Conservation (phyloP, 1,140 invertebrate genomes). For the Drosophila auraria region DNA sequence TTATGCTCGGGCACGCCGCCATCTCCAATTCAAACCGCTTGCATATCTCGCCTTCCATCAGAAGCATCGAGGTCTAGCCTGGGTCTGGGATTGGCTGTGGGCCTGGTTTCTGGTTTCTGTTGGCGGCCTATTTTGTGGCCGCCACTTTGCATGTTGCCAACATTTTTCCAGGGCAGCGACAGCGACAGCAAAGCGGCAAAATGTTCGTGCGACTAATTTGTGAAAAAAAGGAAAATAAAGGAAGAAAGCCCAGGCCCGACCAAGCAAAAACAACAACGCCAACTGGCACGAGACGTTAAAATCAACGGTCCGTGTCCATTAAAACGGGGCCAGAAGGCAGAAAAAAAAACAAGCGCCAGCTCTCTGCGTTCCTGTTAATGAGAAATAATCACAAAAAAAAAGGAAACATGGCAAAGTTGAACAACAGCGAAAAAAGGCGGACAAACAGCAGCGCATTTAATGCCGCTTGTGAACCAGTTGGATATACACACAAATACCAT, state of each 20-base stretch:
- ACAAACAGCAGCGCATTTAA: constrained; percentile 27
- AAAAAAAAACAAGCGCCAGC: constrained; percentile 45
- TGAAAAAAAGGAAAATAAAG: constrained; percentile 62
- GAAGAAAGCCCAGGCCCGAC: constrained; percentile 19
- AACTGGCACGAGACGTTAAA: constrained; percentile 76
- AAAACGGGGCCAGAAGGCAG: constrained; percentile 66
- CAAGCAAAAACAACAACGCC: constrained; percentile 27
- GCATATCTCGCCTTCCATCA: constrained; percentile 58
- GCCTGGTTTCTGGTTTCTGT: constrained; percentile 19
- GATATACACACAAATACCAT: constrained; percentile 5
- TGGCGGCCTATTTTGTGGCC: constrained; percentile 75
- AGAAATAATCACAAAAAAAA: constrained; percentile 65
- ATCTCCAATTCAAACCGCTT: constrained; percentile 23
- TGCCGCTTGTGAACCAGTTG: neutral
- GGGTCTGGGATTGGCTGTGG: constrained; percentile 9
- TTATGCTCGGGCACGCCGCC: constrained; percentile 15
- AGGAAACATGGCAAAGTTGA: constrained; percentile 21
- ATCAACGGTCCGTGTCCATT: constrained; percentile 74
- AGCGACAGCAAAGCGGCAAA: constrained; percentile 67
- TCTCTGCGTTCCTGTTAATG: constrained; percentile 70
- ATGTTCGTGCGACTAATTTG: constrained; percentile 83
- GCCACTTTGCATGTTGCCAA: constrained; percentile 77
- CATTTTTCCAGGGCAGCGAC: constrained; percentile 63
- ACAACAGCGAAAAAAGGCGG: constrained; percentile 16
- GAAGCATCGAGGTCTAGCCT: constrained; percentile 30